A percentile compares a stretch with the other conserved stretches of the same genome.
phyloP scores from a whole-genome alignment of 37 sponge, comb jelly and placozoan genomes.

The Hormiphora californensis region DNA sequence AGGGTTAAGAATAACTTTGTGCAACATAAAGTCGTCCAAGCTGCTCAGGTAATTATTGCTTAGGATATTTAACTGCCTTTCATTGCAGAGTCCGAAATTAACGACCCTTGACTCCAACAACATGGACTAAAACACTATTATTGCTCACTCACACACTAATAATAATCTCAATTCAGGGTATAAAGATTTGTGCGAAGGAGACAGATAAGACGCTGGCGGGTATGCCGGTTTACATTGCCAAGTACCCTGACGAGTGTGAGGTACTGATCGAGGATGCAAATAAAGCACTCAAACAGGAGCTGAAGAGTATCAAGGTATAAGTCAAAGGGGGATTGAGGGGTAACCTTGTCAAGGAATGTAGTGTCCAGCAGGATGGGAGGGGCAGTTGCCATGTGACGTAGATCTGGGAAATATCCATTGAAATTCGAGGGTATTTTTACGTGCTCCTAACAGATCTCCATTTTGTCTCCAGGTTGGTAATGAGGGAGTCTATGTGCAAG shows the following conservation, averaged over 20 bases:
- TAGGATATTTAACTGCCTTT: neutral
- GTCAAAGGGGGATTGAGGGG: too few species aligned
- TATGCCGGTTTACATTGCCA: conserved; percentile 79
- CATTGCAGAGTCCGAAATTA: neutral
- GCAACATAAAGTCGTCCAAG: conserved; percentile 70
- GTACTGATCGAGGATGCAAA: conserved; percentile 67
- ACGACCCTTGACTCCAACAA: neutral
- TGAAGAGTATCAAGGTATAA: conserved; percentile 73
- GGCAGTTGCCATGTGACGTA: too few species aligned
- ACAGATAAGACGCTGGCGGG: conserved; percentile 87
- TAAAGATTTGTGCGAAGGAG: conserved; percentile 79
- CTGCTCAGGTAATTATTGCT: neutral
- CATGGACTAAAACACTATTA: neutral
- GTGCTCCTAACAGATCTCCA: too few species aligned
- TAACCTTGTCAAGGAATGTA: too few species aligned
- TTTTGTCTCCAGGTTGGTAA: too few species aligned
- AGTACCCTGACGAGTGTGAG: conserved; percentile 80
- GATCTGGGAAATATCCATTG: too few species aligned
- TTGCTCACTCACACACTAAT: neutral
- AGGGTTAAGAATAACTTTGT: conserved; percentile 75
- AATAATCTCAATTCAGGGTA: conserved; percentile 64
- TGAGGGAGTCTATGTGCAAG: conserved; percentile 99
- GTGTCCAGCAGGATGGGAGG: too few species aligned
- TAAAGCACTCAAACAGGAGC: conserved; percentile 58
- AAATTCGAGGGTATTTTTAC: too few species aligned